phyloP scores from a whole-genome alignment of 2,888 invertebrate species.

The Eupithecia exiguata region DNA sequence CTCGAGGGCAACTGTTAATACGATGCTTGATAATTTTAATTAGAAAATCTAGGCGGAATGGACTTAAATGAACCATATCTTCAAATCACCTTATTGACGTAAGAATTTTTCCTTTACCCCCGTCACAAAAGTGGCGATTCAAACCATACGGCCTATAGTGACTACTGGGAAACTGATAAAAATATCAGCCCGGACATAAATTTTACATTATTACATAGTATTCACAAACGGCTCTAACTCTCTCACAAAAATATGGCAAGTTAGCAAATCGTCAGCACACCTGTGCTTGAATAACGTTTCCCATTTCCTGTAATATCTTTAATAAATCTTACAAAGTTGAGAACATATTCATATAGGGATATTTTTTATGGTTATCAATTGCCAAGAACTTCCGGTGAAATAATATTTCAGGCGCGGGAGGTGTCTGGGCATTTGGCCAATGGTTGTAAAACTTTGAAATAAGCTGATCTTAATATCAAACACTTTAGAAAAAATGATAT shows the following conservation, averaged over 20 bases:
- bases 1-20: background rate
- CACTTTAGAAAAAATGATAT: background rate
- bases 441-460: background rate
- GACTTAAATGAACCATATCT: background rate
- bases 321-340: conserved; percentile 76
- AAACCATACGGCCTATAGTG: background rate
- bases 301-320: conserved; percentile 75
- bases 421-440: conserved; percentile 11
- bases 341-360: conserved; percentile 67
- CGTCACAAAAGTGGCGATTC: background rate
- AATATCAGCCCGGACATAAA: background rate
- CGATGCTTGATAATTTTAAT: background rate
- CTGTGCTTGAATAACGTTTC: conserved; percentile 79
- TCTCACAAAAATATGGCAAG: conserved; percentile 78
- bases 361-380: conserved; percentile 59
- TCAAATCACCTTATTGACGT: background rate
- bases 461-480: background rate
- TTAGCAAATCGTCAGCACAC: conserved; percentile 82
- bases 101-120: background rate
- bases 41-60: background rate
- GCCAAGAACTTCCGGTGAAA: conserved; percentile 35
- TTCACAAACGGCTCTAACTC: conserved; percentile 62
- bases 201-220: conserved; percentile 36
- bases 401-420: conserved; percentile 18
- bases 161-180: background rate